Percentiles rank a stretch among this genome's conserved stretches.
Conservation (phyloP, 1,140 invertebrate species). For the Drosophila asahinai region DNA sequence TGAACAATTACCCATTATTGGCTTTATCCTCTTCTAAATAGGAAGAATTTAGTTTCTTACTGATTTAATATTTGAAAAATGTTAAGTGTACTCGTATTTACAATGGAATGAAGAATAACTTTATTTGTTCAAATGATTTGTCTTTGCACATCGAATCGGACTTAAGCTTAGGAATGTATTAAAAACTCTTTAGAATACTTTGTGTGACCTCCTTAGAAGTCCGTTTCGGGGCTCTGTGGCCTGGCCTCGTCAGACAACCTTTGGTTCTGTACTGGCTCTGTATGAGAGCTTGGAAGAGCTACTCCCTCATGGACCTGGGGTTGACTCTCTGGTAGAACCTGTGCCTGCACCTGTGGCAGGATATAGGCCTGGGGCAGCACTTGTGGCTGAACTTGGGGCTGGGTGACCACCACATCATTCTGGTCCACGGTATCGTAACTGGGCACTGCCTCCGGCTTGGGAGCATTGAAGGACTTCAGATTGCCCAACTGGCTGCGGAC, state of each 20-base stretch:
- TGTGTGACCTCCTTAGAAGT: slow-evolving; percentile 55
- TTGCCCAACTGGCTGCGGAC: slow-evolving; percentile 72
- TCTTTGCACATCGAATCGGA: slow-evolving; percentile 13
- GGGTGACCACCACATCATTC: slow-evolving; percentile 18
- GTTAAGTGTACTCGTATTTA: neutral
- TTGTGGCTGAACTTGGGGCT: slow-evolving; percentile 18
- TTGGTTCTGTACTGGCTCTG: neutral
- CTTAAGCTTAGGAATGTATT: slow-evolving; percentile 23
- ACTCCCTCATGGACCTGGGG: neutral
- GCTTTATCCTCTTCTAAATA: too few species aligned
- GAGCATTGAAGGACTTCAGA: slow-evolving; percentile 69
- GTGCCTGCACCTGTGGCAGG: slow-evolving; percentile 8
- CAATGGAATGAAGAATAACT: slow-evolving; percentile 33
- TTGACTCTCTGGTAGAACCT: neutral
- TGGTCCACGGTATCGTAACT: slow-evolving; percentile 34
- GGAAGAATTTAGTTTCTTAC: too few species aligned
- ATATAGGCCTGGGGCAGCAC: slow-evolving; percentile 8
- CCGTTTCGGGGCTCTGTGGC: slow-evolving; percentile 82
- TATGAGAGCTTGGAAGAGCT: neutral
- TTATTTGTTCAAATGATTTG: slow-evolving; percentile 51
- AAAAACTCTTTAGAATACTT: slow-evolving; percentile 43
- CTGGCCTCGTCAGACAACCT: slow-evolving; percentile 41
- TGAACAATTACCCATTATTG: too few species aligned
- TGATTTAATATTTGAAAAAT: too few species aligned
- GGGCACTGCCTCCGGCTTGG: slow-evolving; percentile 7